Evolutionary conservation across 2,113 vertebrate genomes (phyloP).

Genomic region (Upupa epops): DNA sequence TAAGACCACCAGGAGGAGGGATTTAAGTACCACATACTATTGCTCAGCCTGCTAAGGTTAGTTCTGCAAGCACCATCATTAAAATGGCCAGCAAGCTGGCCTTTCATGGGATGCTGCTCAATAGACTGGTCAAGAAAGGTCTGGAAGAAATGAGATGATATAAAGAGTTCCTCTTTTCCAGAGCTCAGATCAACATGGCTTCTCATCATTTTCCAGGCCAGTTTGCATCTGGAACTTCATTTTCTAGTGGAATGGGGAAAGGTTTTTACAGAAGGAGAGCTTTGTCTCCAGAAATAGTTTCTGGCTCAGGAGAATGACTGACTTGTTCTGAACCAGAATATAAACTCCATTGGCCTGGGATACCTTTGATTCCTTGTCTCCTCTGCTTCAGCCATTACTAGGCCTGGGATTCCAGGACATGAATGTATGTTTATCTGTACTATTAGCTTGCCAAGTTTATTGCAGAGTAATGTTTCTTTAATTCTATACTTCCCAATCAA

Average conservation of each 20-base stretch:
- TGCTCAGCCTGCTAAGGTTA: not conserved
- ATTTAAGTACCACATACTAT: not conserved
- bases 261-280: not conserved
- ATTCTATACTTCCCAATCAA: not conserved
- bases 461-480: not conserved
- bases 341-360: not conserved
- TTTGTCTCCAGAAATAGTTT: not conserved
- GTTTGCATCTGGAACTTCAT: not conserved
- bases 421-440: not conserved
- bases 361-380: not conserved
- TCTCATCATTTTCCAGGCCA: not conserved
- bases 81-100: not conserved
- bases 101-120: rapidly evolving
- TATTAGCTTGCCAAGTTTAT: not conserved
- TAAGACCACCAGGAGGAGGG: not conserved
- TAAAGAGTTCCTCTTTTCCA: not conserved
- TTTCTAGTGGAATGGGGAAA: not conserved
- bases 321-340: not conserved
- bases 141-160: not conserved
- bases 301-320: not conserved
- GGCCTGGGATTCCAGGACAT: not conserved
- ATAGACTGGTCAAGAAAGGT: not conserved
- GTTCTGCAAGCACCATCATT: not conserved
- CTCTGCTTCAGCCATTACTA: not conserved
- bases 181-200: not conserved